Percentiles rank a stretch among this genome's conserved stretches.
These are phyloP conservation scores for Zonotrichia leucophrys DNA, from an alignment of 2,113 vertebrate species.

Conservation along the genomic window DNA sequence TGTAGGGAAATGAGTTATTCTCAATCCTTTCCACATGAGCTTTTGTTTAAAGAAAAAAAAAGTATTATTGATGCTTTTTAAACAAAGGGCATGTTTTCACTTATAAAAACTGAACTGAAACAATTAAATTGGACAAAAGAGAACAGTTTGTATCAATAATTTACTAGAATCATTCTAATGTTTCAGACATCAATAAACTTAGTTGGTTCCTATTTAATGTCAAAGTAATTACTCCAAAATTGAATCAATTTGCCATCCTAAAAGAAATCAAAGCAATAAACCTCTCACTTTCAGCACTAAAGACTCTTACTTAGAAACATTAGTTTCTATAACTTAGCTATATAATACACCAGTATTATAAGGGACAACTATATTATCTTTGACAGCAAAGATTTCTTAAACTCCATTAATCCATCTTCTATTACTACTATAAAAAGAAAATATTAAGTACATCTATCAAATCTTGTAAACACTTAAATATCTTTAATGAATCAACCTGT, in stretches of 20 bases:
- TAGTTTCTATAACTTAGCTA: background rate
- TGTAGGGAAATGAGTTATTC: background rate
- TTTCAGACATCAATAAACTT: conserved; percentile 23
- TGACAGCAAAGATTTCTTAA: conserved; percentile 2
- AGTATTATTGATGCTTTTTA: background rate
- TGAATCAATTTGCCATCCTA: background rate
- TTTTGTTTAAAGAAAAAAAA: background rate
- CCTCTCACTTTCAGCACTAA: background rate
- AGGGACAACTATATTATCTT: background rate
- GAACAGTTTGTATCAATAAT: background rate
- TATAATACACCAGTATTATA: background rate
- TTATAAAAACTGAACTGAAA: background rate
- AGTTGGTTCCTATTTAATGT: conserved; percentile 8
- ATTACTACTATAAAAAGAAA: background rate
- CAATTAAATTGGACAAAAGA: conserved; percentile 21
- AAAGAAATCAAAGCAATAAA: conserved; percentile 30
- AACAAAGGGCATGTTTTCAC: background rate
- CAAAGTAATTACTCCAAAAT: conserved; percentile 42
- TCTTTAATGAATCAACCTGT: background rate
- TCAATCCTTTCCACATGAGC: background rate
- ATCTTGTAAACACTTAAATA: background rate
- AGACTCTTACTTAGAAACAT: background rate
- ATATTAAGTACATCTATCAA: background rate
- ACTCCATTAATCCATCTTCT: background rate
- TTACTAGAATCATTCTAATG: background rate